Evolutionary conservation across 2,113 vertebrate species (phyloP), one percentile per base, ranked within the genome.

Genomic region (Scatophagus argus): DNA sequence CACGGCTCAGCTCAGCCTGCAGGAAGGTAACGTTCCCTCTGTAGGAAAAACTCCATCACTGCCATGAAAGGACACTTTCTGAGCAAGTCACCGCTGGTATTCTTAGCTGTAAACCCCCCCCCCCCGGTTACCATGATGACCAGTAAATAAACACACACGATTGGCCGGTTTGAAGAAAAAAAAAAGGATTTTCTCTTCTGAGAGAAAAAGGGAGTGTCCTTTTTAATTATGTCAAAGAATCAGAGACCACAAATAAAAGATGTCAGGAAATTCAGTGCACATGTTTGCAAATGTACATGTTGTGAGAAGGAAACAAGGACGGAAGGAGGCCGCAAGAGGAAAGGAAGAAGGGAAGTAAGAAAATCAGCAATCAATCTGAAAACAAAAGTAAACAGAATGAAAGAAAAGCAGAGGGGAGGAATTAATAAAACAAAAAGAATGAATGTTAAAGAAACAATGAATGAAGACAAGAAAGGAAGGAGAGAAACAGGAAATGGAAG

Each of bases 21-120:
- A 85, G 74, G 67, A 88, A 90, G 94, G 94, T 95, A 91, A 74
- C n/a, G n/a, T n/a, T n/a, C n/a, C n/a, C n/a, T n/a, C n/a, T n/a
- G 58, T 59, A 59, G 92, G 92, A 94, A 94, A 93, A 88, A 74
- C 74, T 61, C 31, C 71, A 54, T 89, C 85, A 82, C 70, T 44
- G 72, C 88, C 83, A 83, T 91, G 89, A 92, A 93, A 91, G 91
- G 90, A 89, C 60, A 74, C 84, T 83, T 79, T 92, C 71, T 84
- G 84, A 41, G 19, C 14, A 1, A 43, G 73, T 38, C 69, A 43
- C 47, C 62, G 23, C 5, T 2, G 6, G 27, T 91, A 93, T 92
- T 90, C 85, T 90, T 90, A 92, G 91, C 84, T 55, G 52, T 51
- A 72, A 78, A 82, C 90, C 77, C 74, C 82, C 90, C 77, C 74